These are phyloP conservation scores for Leistus spinibarbis DNA, from an alignment of 2,888 invertebrate genomes.

Conservation along the genomic window DNA sequence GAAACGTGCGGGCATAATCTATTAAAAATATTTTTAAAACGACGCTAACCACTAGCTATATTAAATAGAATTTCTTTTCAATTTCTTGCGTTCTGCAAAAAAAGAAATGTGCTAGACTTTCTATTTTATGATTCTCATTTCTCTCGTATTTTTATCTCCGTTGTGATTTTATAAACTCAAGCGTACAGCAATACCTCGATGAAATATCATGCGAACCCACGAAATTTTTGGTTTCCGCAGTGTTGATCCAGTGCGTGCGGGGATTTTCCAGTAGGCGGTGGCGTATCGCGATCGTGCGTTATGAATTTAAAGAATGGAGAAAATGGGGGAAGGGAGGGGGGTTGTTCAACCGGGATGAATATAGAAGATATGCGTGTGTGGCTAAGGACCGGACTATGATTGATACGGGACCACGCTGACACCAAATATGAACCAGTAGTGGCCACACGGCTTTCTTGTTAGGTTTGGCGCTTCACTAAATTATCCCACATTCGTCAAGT, in stretches of 20 bases:
- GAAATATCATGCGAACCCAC: slow-evolving; percentile 23
- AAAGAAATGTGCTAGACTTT: too few species aligned
- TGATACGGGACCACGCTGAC: slow-evolving; percentile 10
- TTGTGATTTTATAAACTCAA: not conserved
- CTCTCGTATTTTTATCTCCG: not conserved
- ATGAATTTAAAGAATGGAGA: slow-evolving; percentile 39
- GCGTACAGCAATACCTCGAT: not conserved
- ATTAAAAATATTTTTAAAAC: too few species aligned
- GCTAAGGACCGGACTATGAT: slow-evolving; percentile 7
- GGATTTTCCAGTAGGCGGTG: slow-evolving; percentile 16
- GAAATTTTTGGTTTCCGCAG: slow-evolving; percentile 24
- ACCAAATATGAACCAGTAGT: not conserved
- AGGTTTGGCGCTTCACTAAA: not conserved
- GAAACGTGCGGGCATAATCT: too few species aligned
- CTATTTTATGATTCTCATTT: too few species aligned
- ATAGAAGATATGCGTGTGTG: slow-evolving; percentile 7
- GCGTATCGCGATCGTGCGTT: slow-evolving; percentile 28
- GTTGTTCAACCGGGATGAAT: slow-evolving; percentile 4
- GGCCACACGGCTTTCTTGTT: not conserved
- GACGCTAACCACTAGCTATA: too few species aligned
- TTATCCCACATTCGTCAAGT: slow-evolving; percentile 18
- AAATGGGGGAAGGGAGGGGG: too few species aligned
- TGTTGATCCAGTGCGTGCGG: slow-evolving; percentile 29
- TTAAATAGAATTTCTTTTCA: too few species aligned
- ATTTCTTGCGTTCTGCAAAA: too few species aligned